These are phyloP conservation scores for Trimorus sp. DNA, from an alignment of 2,888 invertebrate species.

Conservation along the genomic window DNA sequence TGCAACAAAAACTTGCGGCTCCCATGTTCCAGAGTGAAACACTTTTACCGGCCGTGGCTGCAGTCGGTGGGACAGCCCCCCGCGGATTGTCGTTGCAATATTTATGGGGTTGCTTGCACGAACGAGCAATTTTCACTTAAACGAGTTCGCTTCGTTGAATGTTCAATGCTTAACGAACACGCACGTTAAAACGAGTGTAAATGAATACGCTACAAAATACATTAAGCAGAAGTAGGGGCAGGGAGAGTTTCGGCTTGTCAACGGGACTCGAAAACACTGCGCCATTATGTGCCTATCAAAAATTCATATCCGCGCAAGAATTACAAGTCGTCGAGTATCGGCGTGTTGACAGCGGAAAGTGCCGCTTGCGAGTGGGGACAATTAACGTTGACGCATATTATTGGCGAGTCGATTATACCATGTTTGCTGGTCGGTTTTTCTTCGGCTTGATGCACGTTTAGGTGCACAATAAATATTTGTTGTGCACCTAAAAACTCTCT, in stretches of 20 bases:
- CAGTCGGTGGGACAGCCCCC: conserved; percentile 64
- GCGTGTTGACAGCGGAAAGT: not conserved
- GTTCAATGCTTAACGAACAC: conserved; percentile 70
- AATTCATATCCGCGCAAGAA: conserved; percentile 29
- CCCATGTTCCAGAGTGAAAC: conserved; percentile 49
- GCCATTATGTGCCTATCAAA: conserved; percentile 33
- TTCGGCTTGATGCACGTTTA: too few species aligned
- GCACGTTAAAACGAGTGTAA: conserved; percentile 67
- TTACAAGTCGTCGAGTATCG: conserved; percentile 4
- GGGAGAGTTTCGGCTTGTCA: conserved; percentile 49
- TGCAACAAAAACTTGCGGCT: conserved; percentile 39
- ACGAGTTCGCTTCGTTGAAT: conserved; percentile 77
- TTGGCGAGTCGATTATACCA: not conserved
- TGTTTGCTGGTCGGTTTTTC: too few species aligned
- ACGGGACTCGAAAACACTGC: conserved; percentile 35
- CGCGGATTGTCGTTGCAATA: conserved; percentile 75
- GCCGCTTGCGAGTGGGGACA: not conserved
- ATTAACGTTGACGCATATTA: not conserved
- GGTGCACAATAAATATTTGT: too few species aligned
- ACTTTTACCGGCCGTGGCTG: conserved; percentile 57
- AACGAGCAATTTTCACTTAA: conserved; percentile 77
- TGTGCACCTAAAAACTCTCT: too few species aligned
- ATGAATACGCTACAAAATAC: conserved; percentile 65
- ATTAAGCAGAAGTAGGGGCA: conserved; percentile 53
- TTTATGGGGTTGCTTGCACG: conserved; percentile 77